Conservation (phyloP, 2,113 vertebrate genomes). For the Spermophilus dauricus region DNA sequence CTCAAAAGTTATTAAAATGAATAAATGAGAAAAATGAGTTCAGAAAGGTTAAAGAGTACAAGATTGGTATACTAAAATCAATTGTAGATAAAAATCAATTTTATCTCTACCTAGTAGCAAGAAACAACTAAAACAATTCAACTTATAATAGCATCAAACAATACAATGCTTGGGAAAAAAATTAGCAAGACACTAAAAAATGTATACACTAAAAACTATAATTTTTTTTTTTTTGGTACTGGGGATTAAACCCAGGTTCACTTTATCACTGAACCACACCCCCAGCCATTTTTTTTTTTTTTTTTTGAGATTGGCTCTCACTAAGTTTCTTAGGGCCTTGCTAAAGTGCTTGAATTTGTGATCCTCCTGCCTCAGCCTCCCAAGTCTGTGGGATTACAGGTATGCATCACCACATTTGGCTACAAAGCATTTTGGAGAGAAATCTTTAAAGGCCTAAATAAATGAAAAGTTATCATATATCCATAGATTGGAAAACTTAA, state of each 20-base stretch:
- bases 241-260: too few species aligned
- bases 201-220: neutral
- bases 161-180: slow-evolving; percentile 36
- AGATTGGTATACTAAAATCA: slow-evolving; percentile 32
- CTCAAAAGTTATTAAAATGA: neutral
- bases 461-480: neutral
- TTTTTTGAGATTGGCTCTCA: too few species aligned
- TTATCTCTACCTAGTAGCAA: slow-evolving; percentile 21
- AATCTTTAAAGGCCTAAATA: slow-evolving; percentile 37
- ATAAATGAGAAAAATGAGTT: neutral
- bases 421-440: slow-evolving; percentile 53
- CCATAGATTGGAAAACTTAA: slow-evolving; percentile 4
- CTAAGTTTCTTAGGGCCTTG: too few species aligned
- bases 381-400: too few species aligned
- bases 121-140: neutral
- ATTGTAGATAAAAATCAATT: slow-evolving; percentile 34
- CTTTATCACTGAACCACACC: too few species aligned
- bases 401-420: too few species aligned
- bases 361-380: too few species aligned
- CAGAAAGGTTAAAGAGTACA: neutral
- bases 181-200: neutral
- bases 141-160: slow-evolving; percentile 1
- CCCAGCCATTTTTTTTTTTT: too few species aligned
- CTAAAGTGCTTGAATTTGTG: too few species aligned
- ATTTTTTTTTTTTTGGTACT: too few species aligned